These are phyloP conservation scores for Cephus sareptanus DNA, from an alignment of 2,888 invertebrate genomes.

Conservation along the genomic window DNA sequence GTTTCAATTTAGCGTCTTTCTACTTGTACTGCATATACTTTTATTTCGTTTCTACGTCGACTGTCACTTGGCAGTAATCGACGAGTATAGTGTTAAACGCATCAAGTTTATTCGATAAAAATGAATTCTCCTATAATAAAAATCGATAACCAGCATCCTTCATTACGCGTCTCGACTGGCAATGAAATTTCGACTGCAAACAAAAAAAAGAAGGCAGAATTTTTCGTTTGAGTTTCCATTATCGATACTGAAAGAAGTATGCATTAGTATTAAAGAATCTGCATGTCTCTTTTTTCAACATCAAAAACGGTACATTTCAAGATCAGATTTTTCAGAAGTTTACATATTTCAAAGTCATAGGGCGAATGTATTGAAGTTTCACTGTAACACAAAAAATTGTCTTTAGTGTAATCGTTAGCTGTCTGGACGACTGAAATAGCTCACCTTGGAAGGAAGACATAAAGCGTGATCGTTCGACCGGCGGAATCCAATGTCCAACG, in stretches of 20 bases:
- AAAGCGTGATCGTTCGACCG: slow-evolving; percentile 77
- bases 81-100: background rate
- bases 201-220: slow-evolving; percentile 16
- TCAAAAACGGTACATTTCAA: background rate
- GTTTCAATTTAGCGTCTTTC: background rate
- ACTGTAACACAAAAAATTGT: slow-evolving; percentile 61
- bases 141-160: background rate
- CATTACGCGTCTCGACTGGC: background rate
- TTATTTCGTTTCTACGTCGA: background rate
- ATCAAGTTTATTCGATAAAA: background rate
- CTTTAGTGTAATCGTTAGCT: slow-evolving; percentile 33
- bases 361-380: slow-evolving; percentile 59
- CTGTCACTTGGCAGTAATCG: background rate
- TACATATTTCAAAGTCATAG: slow-evolving; percentile 21
- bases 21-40: background rate
- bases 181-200: slow-evolving; percentile 40
- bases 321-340: background rate
- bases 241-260: slow-evolving; percentile 57
- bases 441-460: slow-evolving; percentile 81
- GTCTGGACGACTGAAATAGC: slow-evolving; percentile 14
- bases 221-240: slow-evolving; percentile 37
- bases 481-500: slow-evolving; percentile 79
- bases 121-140: background rate
- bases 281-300: background rate
- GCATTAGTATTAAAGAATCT: slow-evolving; percentile 36